Evolutionary conservation across 2,113 vertebrate genomes (phyloP), one percentile per base, ranked within the genome.

Genomic region (Periophthalmodon schlosseri): DNA sequence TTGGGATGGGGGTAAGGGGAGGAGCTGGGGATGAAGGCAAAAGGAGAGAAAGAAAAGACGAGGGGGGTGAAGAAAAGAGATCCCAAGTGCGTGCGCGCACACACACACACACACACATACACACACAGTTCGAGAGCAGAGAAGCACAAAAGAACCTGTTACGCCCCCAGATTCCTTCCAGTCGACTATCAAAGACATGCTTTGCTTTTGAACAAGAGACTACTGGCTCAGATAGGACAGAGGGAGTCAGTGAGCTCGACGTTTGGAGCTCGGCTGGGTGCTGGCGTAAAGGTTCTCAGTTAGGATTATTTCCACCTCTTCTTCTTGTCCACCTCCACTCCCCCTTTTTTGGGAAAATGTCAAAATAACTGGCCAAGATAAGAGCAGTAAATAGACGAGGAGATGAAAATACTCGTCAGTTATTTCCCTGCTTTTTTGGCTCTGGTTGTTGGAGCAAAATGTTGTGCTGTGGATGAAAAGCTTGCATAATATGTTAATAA

Each of bases 101-200:
- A 86, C 91, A 84, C 84, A 81, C 86, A 87, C 79, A 5, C 65
- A 65, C 81, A 78, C 78, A 77, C 71, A 76, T 73, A 77, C 75
- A 85, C 87, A 84, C 84, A 83, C 76, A 64, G 36, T 75, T 87
- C 86, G 74, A 85, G 78, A 82, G 79, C 83, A 77, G 85, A 70
- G 15, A 75, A 89, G 89, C 90, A 94, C 93, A 94, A 93, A 94
- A 92, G 85, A 90, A 94, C 90, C 91, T 92, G 93, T 91, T 91
- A 91, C 91, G 92, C 92, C 94, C 94, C 87, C 92, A 89, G 93
- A 94, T 94, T 93, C 92, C 90, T 91, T 91, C 88, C 91, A 82
- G 91, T 89, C 71, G 72, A 91, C 89, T 91, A 91, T 94, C 92
- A 94, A 93, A 94, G 93, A 89, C 89, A 81, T 85, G 89, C 92